phyloP scores from a whole-genome alignment of 2,888 invertebrate genomes.

The Agonopterix alstromeriana region DNA sequence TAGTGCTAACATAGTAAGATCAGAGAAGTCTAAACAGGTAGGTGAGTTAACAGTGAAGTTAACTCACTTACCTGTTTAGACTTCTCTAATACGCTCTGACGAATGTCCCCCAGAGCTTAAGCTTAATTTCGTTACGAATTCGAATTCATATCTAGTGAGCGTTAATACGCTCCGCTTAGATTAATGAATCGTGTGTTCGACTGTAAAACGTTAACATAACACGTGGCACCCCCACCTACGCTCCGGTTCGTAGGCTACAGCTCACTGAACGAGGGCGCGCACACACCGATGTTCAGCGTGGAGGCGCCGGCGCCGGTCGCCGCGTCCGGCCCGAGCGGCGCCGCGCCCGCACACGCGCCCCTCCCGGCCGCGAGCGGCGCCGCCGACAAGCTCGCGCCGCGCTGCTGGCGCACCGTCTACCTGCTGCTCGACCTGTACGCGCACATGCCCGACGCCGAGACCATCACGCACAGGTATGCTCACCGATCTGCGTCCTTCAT shows the following conservation, averaged over 20 bases:
- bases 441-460: constrained; percentile 96
- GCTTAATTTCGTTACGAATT: too few species aligned
- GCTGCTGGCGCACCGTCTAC: constrained; percentile 97
- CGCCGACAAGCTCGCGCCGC: constrained; percentile 76
- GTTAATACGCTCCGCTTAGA: too few species aligned
- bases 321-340: constrained; percentile 11
- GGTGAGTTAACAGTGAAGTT: too few species aligned
- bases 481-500: background rate
- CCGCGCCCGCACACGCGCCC: constrained; percentile 7
- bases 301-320: constrained; percentile 10
- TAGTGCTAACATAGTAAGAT: too few species aligned
- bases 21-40: too few species aligned
- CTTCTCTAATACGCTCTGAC: too few species aligned
- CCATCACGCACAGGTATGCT: constrained; percentile 85
- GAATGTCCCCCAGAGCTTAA: too few species aligned
- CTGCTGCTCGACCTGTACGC: constrained; percentile 94
- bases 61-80: too few species aligned
- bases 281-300: constrained; percentile 78
- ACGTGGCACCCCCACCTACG: too few species aligned
- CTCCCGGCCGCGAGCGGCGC: constrained; percentile 13
- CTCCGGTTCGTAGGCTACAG: constrained; percentile 79
- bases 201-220: too few species aligned
- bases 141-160: too few species aligned
- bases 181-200: too few species aligned
- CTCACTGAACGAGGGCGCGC: constrained; percentile 85